Conservation (phyloP, 2,888 invertebrate genomes). For the Disparrhopalites patrizii region DNA sequence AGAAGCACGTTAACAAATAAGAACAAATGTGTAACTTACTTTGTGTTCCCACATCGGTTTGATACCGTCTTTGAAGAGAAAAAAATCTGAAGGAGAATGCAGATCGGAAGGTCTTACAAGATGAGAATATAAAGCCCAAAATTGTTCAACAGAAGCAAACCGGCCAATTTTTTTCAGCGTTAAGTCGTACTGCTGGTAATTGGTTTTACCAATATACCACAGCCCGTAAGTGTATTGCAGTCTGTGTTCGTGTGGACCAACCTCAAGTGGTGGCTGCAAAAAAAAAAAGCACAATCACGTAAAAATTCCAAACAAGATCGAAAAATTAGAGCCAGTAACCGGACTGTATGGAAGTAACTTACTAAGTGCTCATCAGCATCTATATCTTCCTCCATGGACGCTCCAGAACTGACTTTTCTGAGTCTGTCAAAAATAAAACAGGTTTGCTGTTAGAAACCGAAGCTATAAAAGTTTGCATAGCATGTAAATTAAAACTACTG, state of each 20-base stretch:
- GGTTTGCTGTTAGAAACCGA: no score
- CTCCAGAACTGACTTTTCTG: slow-evolving; percentile 34
- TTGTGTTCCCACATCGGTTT: slow-evolving; percentile 95
- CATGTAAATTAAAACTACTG: no score
- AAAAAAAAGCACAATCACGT: background rate
- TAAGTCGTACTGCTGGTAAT: slow-evolving; percentile 63
- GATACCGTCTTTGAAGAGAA: slow-evolving; percentile 96
- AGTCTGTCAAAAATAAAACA: slow-evolving; percentile 46
- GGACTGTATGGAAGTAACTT: slow-evolving; percentile 2
- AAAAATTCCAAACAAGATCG: background rate
- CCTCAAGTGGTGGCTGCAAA: slow-evolving; percentile 62
- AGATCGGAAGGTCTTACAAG: slow-evolving; percentile 84
- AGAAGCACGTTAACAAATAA: background rate
- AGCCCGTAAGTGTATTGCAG: slow-evolving; percentile 90
- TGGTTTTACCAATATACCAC: slow-evolving; percentile 74
- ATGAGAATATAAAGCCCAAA: slow-evolving; percentile 94
- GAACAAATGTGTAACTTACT: slow-evolving; percentile 25
- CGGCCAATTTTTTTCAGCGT: slow-evolving; percentile 83
- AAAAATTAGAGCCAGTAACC: no score
- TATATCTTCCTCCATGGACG: slow-evolving; percentile 38
- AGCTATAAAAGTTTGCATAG: no score
- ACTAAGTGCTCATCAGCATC: slow-evolving; percentile 48
- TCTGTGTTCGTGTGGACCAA: slow-evolving; percentile 81
- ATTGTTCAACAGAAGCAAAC: slow-evolving; percentile 91
- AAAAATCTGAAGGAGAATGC: slow-evolving; percentile 84